Percentiles rank a stretch among this genome's conserved stretches.
phyloP scores from a whole-genome alignment of 2,113 vertebrate species.

The Neomonachus schauinslandi region DNA sequence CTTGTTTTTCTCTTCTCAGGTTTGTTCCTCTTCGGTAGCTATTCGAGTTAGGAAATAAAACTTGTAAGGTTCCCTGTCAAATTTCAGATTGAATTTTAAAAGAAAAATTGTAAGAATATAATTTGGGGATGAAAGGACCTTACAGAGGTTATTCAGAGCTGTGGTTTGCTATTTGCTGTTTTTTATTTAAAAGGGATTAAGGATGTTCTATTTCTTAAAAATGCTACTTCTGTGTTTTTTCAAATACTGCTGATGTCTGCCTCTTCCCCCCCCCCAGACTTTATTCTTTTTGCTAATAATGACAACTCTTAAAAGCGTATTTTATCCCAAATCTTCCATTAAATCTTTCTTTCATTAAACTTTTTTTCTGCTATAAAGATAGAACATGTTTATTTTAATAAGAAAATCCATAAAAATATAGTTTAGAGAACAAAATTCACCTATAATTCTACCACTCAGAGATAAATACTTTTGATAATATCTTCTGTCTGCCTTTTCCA shows the following conservation, averaged over 20 bases:
- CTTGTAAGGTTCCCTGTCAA: background rate
- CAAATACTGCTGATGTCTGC: background rate
- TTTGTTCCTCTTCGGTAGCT: background rate
- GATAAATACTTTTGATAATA: background rate
- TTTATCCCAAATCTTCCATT: conserved; percentile 15
- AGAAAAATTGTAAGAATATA: conserved; percentile 40
- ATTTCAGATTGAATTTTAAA: background rate
- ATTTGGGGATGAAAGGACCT: background rate
- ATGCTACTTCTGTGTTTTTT: background rate
- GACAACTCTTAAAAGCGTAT: background rate
- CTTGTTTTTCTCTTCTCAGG: background rate
- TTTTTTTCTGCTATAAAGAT: conserved; percentile 27
- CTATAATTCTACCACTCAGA: background rate
- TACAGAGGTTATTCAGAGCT: background rate
- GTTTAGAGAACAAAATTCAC: conserved; percentile 1
- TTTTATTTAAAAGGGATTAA: conserved; percentile 32
- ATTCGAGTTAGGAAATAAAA: background rate
- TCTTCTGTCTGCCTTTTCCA: background rate
- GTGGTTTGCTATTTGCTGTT: conserved; percentile 9
- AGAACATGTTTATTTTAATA: conserved; percentile 24
- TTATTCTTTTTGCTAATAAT: conserved; percentile 33
- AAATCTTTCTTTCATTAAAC: background rate
- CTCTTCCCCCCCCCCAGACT: background rate
- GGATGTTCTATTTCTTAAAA: background rate
- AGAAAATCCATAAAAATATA: background rate